A percentile compares a stretch with the other conserved stretches of the same genome.
Evolutionary conservation across 2,888 invertebrate species (phyloP).

Genomic region (Isotomurus palustris): DNA sequence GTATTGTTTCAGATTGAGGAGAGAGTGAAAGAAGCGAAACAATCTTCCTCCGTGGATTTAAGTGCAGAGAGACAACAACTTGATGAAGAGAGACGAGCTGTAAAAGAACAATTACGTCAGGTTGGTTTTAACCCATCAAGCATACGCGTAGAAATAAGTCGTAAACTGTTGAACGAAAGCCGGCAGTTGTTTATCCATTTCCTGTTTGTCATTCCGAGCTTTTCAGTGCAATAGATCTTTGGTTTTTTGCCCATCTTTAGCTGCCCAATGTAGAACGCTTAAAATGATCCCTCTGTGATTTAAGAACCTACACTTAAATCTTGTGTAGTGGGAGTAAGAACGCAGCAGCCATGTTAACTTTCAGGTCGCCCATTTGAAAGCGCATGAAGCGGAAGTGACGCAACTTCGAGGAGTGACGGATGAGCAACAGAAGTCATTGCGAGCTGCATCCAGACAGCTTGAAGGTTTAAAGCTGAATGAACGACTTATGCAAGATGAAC

Average conservation of each 20-base stretch:
- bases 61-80: constrained; percentile 43
- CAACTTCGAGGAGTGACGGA: constrained; percentile 57
- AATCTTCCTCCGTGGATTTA: constrained; percentile 43
- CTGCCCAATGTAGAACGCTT: too few relatives aligned
- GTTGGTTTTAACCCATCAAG: constrained; percentile 35
- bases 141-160: neutral
- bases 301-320: too few relatives aligned
- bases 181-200: too few relatives aligned
- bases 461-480: constrained; percentile 58
- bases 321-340: too few relatives aligned
- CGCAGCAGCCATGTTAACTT: neutral
- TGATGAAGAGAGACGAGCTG: constrained; percentile 41
- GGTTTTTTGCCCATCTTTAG: too few relatives aligned
- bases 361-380: constrained; percentile 55
- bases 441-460: constrained; percentile 57
- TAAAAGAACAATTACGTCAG: constrained; percentile 47
- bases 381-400: constrained; percentile 57
- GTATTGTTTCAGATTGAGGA: constrained; percentile 43
- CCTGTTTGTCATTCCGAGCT: too few relatives aligned
- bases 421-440: constrained; percentile 58
- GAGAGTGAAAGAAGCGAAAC: constrained; percentile 40
- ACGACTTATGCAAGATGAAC: constrained; percentile 55
- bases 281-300: too few relatives aligned
- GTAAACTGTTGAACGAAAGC: neutral
- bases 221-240: too few relatives aligned